Evolutionary conservation across 2,797 vertebrate species (phyloP).

Genomic region (Anolis apletophallus): DNA sequence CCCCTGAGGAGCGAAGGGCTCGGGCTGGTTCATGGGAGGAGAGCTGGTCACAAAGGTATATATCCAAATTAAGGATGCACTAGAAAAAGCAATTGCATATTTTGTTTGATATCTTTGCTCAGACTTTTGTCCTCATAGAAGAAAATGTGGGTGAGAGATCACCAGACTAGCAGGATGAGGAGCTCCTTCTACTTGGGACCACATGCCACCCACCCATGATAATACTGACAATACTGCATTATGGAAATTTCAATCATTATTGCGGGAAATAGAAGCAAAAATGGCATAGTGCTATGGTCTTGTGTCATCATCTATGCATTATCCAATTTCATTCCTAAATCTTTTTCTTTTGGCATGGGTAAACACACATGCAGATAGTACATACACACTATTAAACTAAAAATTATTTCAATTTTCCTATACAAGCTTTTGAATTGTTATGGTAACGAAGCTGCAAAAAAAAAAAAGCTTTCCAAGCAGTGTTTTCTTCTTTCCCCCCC

Average conservation of each 20-base stretch:
- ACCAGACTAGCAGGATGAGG: no score
- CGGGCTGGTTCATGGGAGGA: no score
- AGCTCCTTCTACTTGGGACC: no score
- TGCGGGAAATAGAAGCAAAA: background rate
- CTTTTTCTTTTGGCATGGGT: background rate
- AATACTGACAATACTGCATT: no score
- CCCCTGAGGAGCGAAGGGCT: no score
- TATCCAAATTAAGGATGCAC: background rate
- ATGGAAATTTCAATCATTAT: background rate
- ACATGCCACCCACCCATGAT: no score
- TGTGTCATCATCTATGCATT: background rate
- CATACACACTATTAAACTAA: background rate
- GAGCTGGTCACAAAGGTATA: no score
- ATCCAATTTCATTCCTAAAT: background rate
- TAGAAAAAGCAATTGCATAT: background rate
- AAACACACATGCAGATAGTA: background rate
- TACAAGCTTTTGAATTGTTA: slow-evolving; percentile 27
- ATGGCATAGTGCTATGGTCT: background rate
- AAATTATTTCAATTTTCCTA: background rate
- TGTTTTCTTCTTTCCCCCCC: slow-evolving; percentile 4
- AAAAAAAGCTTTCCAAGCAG: slow-evolving; percentile 25
- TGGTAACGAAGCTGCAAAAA: slow-evolving; percentile 10
- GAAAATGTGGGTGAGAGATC: no score
- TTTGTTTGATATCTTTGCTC: background rate
- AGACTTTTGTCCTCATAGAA: background rate